phyloP scores from a whole-genome alignment of 2,888 invertebrate species.

The Anorthoa munda region DNA sequence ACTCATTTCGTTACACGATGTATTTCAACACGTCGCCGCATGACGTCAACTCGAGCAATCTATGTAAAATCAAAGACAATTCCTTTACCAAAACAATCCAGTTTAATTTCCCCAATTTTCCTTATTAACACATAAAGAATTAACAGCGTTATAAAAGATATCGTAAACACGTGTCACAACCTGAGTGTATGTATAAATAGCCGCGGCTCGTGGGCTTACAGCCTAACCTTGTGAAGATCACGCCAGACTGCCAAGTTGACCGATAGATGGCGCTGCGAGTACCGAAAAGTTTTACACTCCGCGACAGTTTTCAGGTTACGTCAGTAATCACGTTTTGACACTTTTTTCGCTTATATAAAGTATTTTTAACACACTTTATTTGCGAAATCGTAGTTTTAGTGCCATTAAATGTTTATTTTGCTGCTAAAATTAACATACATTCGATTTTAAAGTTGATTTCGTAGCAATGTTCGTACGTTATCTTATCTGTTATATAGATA shows the following conservation, averaged over 20 bases:
- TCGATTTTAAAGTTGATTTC: conserved; percentile 38
- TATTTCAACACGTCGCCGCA: conserved; percentile 54
- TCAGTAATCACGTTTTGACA: conserved; percentile 56
- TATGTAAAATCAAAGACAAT: conserved; percentile 59
- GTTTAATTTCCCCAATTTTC: conserved; percentile 44
- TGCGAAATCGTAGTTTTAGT: conserved; percentile 27
- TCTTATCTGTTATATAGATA: conserved; percentile 76
- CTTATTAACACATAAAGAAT: conserved; percentile 30
- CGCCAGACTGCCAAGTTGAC: conserved; percentile 80
- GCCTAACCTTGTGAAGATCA: conserved; percentile 72
- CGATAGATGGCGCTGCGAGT: conserved; percentile 82
- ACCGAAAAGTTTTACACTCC: conserved; percentile 67
- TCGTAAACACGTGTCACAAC: conserved; percentile 51
- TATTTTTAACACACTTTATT: conserved; percentile 32
- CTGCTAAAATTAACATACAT: conserved; percentile 3
- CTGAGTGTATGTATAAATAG: conserved; percentile 61
- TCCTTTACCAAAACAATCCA: conserved; percentile 17
- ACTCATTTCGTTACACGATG: conserved; percentile 57
- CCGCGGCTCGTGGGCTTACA: conserved; percentile 65
- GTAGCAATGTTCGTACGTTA: conserved; percentile 55
- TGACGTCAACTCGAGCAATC: conserved; percentile 48
- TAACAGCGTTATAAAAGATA: conserved; percentile 51
- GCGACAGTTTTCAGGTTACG: conserved; percentile 71
- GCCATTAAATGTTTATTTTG: background rate
- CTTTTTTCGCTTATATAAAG: conserved; percentile 40